Conservation (phyloP, 2,888 invertebrate genomes). For the Tineola bisselliella region DNA sequence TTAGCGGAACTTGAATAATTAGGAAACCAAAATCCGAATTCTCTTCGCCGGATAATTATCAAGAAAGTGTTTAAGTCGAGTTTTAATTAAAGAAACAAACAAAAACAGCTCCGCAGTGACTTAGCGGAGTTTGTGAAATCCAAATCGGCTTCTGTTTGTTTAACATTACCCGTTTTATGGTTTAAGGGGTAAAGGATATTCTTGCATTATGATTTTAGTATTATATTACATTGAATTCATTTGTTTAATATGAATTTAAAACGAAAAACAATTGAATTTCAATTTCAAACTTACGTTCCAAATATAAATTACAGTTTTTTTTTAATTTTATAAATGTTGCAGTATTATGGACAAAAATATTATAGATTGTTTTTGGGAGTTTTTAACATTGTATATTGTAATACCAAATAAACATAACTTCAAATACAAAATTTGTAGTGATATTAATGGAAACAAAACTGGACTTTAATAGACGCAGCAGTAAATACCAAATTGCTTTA, state of each 20-base stretch:
- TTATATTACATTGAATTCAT: neutral
- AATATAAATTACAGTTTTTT: too few species aligned
- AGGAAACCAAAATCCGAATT: slow-evolving; percentile 29
- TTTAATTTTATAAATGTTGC: too few species aligned
- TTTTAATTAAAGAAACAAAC: slow-evolving; percentile 62
- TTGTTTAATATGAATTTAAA: too few species aligned
- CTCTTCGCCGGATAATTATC: slow-evolving; percentile 45
- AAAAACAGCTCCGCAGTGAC: slow-evolving; percentile 48
- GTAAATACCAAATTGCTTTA: neutral
- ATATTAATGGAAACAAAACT: too few species aligned
- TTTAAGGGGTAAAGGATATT: neutral
- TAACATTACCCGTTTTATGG: slow-evolving; percentile 3
- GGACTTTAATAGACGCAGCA: too few species aligned
- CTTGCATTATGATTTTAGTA: neutral
- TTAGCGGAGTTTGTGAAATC: slow-evolving; percentile 37
- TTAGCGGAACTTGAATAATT: neutral
- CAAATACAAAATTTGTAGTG: too few species aligned
- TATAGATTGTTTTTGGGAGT: too few species aligned
- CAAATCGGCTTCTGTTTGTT: slow-evolving; percentile 27
- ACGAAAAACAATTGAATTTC: too few species aligned
- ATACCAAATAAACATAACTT: too few species aligned
- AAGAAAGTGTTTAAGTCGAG: slow-evolving; percentile 45
- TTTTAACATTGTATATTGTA: too few species aligned
- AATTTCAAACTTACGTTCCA: too few species aligned
- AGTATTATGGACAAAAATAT: too few species aligned